phyloP scores from a whole-genome alignment of 1,140 invertebrate species.

The Neodiprion lecontei region DNA sequence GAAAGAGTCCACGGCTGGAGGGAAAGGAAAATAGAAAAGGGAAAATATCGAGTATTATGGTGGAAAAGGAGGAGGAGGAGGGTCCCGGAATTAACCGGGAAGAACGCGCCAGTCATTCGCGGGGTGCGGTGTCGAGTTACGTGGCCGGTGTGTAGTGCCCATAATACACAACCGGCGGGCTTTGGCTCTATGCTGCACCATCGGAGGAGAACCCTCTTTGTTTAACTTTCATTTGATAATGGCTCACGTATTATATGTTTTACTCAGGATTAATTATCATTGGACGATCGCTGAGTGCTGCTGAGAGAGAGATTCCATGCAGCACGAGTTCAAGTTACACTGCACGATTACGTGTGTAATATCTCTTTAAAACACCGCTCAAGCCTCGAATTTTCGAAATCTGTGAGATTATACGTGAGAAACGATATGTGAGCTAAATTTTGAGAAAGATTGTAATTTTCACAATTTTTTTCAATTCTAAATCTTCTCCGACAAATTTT shows the following conservation, averaged over 20 bases:
- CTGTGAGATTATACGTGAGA: no score
- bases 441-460: no score
- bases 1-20: no score
- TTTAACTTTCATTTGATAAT: constrained; percentile 8
- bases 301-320: no score
- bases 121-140: background rate
- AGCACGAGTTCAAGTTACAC: no score
- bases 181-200: background rate
- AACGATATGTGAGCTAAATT: no score
- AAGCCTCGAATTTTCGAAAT: no score
- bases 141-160: background rate
- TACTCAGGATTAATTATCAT: constrained; percentile 6
- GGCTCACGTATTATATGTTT: background rate
- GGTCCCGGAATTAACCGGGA: background rate
- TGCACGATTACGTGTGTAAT: no score
- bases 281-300: background rate
- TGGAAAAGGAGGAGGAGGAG: background rate
- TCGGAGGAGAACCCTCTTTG: background rate
- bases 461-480: no score
- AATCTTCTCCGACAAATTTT: no score
- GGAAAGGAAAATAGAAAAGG: no score
- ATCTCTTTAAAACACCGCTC: no score
- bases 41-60: background rate
- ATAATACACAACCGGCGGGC: background rate
- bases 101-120: constrained; percentile 4